Base-by-base conservation (phyloP, 2,888 invertebrate genomes). In the Amblyjoppa fuscipennis region DNA sequence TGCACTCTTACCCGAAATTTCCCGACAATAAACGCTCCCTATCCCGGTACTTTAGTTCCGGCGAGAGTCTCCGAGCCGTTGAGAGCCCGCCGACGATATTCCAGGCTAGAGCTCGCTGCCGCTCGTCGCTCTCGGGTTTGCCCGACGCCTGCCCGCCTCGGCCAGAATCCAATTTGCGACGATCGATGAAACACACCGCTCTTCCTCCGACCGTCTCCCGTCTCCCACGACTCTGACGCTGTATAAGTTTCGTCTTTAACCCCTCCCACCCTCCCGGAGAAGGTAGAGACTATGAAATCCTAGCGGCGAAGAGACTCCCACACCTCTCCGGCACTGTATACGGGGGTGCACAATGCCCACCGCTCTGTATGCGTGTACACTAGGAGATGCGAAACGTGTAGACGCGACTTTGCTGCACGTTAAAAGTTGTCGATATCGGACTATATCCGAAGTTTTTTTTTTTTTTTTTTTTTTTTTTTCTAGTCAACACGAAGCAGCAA, bases 121-220 rank as follows among this genome's bases (percentile, higher is more conserved):
- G 68, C 49, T 31, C 70, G 59, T 59, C 61, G 81, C 74, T 49
- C 83, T 69, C 83, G 82, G 73, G 76, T 70, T 80, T 74, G 34
- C 74, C 64, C 73, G 77, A 87, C 87, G 88, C 85, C 81, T 86
- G 84, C 79, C 83, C 56, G 88, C 89, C 88, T 89, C 88, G 88
- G 81, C 88, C 88, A 82, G 87, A 91, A 91, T 91, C 90, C 89
- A 91, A 91, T 91, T 91, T 91, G 88, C 85, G 61, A 74, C 89
- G 91, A 91, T 91, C 91, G 90, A 91, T 91, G 84, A 66, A 83
- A 87, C 86, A 64, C 64, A 59, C 59, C 59, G 86, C 66, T 66
- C 80, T 88, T 80, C 83, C 80, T 86, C 70, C 86, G 77, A 69
- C 61, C 77, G 64, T 78, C 45, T 80, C 73, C 66, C 73, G 34